Conservation (phyloP, 2,888 invertebrate genomes). For the Ectropis crepuscularia region DNA sequence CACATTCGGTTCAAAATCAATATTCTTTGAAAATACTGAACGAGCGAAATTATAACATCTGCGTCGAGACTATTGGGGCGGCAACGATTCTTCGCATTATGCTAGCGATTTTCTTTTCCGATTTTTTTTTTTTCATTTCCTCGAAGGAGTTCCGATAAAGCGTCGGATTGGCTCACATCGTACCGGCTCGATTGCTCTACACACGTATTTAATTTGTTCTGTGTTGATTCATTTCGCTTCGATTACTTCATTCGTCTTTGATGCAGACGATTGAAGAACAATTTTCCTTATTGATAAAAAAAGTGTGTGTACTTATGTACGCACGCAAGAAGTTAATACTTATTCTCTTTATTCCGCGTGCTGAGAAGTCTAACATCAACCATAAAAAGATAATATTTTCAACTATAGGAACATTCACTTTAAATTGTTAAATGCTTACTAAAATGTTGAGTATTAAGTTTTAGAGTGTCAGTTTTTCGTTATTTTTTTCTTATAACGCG, state of each 20-base stretch:
- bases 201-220: conserved; percentile 74
- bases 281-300: conserved; percentile 48
- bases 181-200: conserved; percentile 62
- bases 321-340: background rate
- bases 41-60: conserved; percentile 58
- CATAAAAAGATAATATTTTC: too few relatives aligned
- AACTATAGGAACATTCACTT: too few relatives aligned
- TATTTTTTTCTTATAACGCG: too few relatives aligned
- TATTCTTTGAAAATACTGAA: conserved; percentile 33
- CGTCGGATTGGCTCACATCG: conserved; percentile 58
- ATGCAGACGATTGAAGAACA: conserved; percentile 56
- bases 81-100: conserved; percentile 52
- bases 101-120: conserved; percentile 50
- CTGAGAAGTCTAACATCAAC: too few relatives aligned
- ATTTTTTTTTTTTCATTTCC: conserved; percentile 56
- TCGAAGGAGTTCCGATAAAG: conserved; percentile 57
- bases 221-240: conserved; percentile 72
- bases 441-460: too few relatives aligned
- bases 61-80: conserved; percentile 49
- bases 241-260: conserved; percentile 68
- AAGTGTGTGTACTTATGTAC: conserved; percentile 21
- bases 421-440: too few relatives aligned
- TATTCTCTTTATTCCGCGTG: too few relatives aligned
- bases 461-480: too few relatives aligned
- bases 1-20: conserved; percentile 14